Percentiles rank a stretch among this genome's conserved stretches.
Conservation (phyloP, 30 jellyfish, hydroid and myxozoan species). For the Rhopilema esculentum region DNA sequence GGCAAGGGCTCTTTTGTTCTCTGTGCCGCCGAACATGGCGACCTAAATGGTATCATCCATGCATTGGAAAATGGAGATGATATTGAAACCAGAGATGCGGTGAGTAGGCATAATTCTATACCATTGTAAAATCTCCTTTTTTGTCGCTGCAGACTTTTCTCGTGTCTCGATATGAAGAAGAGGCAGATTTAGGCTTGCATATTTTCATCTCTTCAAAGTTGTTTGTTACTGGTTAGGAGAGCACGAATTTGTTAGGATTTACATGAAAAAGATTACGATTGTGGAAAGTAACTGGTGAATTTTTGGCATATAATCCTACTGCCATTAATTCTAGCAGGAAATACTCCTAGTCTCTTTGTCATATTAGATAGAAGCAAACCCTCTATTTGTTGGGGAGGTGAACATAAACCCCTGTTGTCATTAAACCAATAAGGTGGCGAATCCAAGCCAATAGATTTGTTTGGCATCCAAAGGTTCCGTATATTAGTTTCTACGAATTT, state of each 20-base stretch:
- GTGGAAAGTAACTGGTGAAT: too few species aligned
- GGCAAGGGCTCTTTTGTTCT: constrained; percentile 53
- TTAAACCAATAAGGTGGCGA: too few species aligned
- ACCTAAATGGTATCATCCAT: constrained; percentile 56
- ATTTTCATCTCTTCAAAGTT: too few species aligned
- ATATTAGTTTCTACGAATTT: too few species aligned
- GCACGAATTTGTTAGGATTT: too few species aligned
- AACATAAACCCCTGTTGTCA: too few species aligned
- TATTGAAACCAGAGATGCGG: constrained; percentile 74
- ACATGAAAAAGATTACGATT: too few species aligned
- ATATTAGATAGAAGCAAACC: not conserved
- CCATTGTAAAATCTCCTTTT: not conserved
- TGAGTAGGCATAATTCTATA: too few species aligned
- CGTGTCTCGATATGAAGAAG: not conserved
- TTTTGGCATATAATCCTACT: not conserved
- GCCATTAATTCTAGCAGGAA: not conserved
- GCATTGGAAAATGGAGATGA: constrained; percentile 76
- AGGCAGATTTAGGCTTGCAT: not conserved
- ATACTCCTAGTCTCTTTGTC: not conserved
- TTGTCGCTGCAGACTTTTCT: not conserved
- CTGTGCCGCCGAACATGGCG: constrained; percentile 72
- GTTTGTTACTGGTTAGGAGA: too few species aligned
- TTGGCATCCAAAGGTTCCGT: too few species aligned
- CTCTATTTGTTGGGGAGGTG: too few species aligned
- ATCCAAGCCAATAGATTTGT: too few species aligned